Base-by-base conservation (phyloP, 2,797 vertebrate species). In the Lophura swinhoii region DNA sequence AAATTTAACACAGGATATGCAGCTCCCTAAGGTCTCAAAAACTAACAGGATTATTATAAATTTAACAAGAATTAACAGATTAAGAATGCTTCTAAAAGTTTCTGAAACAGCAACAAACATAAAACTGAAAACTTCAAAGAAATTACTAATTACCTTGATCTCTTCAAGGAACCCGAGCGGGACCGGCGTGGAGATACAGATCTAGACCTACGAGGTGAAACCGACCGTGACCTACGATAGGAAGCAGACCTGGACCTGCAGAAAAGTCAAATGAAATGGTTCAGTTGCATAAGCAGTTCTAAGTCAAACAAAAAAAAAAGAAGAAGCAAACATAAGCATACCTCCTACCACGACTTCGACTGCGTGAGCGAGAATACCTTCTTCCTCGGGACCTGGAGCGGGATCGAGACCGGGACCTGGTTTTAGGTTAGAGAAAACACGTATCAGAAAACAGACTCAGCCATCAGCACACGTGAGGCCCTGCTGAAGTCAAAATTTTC, bases 181-280 rank as follows among this genome's bases (percentile, higher is more conserved):
- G 98, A 98, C 43, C 98, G 96, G 88, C 97, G 97, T 17, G 98
- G 98, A 51, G 97, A 98, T 72, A 97, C 93, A 3, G 98, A 98
- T 84, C 98, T 97, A 60, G 98, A 98, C 93, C 98, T 98, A 88
- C 98, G 97, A 90, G 98, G 97, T 90, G 98, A 98, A 56, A 97
- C 55, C 1, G 98, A 98, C 80, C 98, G 96, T 63, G 98, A 98
- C 58, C 98, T 92, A 18, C 97, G 98, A 76, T 98, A 98, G 87
- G 98, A 98, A 90, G 96, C 97, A 37, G 98, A 99, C 87, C 98
- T 98, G 85, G 98, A 99, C 87, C 98, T 98, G 94, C 63, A 97
- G 94, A 63, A 41, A 33, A 64, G 46, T 6, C 8, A 63, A 37
- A 29, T 12, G 29, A 51, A 29, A 17, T 5, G 6, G 28, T 22